Evolutionary conservation across 2,797 vertebrate species (phyloP), one percentile per base, ranked within the genome.

Genomic region (Gallinago nigripennis): DNA sequence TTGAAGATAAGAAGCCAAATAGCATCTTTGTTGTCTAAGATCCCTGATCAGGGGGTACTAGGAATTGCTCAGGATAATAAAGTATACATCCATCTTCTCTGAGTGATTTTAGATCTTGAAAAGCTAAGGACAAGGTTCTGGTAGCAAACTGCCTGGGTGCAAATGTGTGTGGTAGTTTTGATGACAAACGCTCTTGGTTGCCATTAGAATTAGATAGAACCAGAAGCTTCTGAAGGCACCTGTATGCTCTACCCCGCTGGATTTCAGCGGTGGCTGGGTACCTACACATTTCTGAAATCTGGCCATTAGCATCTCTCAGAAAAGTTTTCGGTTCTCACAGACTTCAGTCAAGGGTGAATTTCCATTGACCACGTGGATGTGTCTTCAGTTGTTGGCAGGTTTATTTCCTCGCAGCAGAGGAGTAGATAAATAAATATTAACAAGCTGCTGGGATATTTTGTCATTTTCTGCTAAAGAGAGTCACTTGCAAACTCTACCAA

Each of bases 381-480:
- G 15, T 43, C 82, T 70, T 85, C 31, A 54, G 33, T 57, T 80
- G 79, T 75, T 64, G 51, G 45, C 13, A 20, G 54, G 41, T 83
- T 72, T 23, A 68, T 61, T 94, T 96, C 72, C 90, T 65, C 68
- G 48, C 45, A 39, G 30, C n/a, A 0, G 19, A 83, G 37, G 12
- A 68, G 18, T 2, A 65, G 50, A 71, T 58, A 76, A 75, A 6
- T 41, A 48, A 90, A 48, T 61, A 31, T 61, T n/a, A 51, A 66
- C 16, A 56, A 54, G 3, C 5, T 16, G 11, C 14, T 66, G 51
- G 39, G 39, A 75, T 80, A 86, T 64, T 87, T 95, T 82, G 69
- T 82, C 23, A 43, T 84, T 96, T 96, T 76, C 65, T 81, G 82
- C 68, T 94, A 64, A 96, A 91, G 69, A 78, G 18, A 87, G 33